Evolutionary conservation across 2,113 vertebrate genomes (phyloP).

Genomic region (Leucopternis melanops): DNA sequence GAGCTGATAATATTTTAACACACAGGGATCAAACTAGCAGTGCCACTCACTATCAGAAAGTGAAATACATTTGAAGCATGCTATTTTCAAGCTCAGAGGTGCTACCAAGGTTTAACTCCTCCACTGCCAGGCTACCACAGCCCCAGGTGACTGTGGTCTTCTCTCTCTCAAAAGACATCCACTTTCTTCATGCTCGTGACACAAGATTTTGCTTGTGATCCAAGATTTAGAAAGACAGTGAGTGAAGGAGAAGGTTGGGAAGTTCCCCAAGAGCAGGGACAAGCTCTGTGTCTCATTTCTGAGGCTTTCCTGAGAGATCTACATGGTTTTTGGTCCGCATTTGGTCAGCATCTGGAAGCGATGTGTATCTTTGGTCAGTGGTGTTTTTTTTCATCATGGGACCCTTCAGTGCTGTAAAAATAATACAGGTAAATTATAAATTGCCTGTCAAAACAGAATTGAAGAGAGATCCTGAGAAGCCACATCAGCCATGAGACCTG

Average conservation of each 20-base stretch:
- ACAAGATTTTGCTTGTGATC: neutral
- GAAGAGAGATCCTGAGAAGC: neutral
- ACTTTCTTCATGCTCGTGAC: neutral
- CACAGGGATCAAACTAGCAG: neutral
- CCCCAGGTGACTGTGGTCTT: neutral
- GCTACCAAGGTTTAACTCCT: neutral
- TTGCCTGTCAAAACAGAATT: neutral
- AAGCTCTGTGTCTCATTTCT: neutral
- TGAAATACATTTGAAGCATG: conserved; percentile 11
- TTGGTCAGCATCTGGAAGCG: neutral
- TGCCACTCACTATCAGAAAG: neutral
- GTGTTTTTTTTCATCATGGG: neutral
- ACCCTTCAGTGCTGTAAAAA: neutral
- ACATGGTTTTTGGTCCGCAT: neutral
- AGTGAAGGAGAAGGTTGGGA: neutral
- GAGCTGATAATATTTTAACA: conserved; percentile 4
- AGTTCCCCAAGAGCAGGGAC: neutral
- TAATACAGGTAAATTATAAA: neutral
- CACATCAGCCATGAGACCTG: neutral
- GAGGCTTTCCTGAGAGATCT: neutral
- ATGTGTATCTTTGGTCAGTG: neutral
- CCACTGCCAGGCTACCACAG: neutral
- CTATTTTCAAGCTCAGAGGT: conserved; percentile 6
- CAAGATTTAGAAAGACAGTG: neutral
- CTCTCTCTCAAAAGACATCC: neutral